Evolutionary conservation across 2,113 vertebrate genomes (phyloP).

Genomic region (Eonycteris spelaea): DNA sequence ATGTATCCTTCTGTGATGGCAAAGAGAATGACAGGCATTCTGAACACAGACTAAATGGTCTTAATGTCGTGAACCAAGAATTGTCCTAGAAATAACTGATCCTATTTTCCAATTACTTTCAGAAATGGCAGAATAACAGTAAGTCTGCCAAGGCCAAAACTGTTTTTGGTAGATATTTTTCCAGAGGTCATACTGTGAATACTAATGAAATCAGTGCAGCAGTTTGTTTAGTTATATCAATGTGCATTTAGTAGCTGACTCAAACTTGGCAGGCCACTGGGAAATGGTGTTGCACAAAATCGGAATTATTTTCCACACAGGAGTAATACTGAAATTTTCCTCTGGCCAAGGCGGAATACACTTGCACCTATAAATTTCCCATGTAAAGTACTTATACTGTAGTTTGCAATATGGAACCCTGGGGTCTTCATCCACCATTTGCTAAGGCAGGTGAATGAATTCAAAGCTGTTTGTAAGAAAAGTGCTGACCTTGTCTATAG

Average conservation of each 20-base stretch:
- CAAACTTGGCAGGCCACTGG: neutral
- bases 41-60: conserved; percentile 9
- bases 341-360: neutral
- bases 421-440: neutral
- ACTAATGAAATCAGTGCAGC: neutral
- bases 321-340: neutral
- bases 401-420: neutral
- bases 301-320: neutral
- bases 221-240: conserved; percentile 26
- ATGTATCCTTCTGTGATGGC: neutral
- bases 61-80: neutral
- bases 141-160: conserved; percentile 15
- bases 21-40: neutral
- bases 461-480: conserved; percentile 11
- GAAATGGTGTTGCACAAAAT: neutral
- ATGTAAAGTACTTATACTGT: neutral
- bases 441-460: neutral
- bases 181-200: neutral
- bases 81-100: conserved; percentile 36
- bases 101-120: conserved; percentile 35
- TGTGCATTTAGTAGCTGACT: neutral
- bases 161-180: conserved; percentile 42
- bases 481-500: neutral
- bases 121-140: conserved; percentile 39
- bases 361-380: neutral